A percentile compares a stretch with the other conserved stretches of the same genome.
Evolutionary conservation across 2,888 invertebrate species (phyloP).

Genomic region (Synergus gifuensis): DNA sequence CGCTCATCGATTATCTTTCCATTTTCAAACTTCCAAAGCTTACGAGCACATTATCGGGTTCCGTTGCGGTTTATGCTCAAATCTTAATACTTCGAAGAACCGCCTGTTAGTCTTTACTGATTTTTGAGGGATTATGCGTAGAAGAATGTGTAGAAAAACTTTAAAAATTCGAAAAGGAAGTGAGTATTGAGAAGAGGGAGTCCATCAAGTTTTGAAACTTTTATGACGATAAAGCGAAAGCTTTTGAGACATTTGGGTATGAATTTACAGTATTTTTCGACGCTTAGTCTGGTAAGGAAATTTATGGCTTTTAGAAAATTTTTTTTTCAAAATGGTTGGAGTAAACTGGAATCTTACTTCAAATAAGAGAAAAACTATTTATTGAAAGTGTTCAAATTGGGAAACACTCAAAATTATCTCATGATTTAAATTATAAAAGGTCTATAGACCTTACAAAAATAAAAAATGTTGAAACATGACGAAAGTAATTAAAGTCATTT

Average conservation of each 20-base stretch:
- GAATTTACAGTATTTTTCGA: conserved; percentile 5
- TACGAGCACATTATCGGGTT: background rate
- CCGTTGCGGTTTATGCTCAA: conserved; percentile 36
- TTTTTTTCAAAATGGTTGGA: background rate
- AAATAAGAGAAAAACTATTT: background rate
- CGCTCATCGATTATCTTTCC: background rate
- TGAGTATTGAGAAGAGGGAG: conserved; percentile 10
- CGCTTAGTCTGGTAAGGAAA: background rate
- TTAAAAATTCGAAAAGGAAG: background rate
- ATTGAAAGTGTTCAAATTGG: background rate
- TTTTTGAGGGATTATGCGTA: background rate
- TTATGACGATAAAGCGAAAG: background rate
- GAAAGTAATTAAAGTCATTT: background rate
- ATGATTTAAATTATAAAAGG: background rate
- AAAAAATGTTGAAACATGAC: background rate
- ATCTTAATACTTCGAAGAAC: conserved; percentile 37
- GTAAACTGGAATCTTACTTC: background rate
- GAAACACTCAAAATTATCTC: background rate
- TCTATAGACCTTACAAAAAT: background rate
- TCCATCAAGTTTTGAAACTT: background rate
- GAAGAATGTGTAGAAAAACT: background rate
- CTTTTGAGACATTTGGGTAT: background rate
- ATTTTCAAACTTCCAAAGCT: conserved; percentile 21
- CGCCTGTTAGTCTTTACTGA: background rate
- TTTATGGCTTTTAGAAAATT: background rate